Evolutionary conservation across 1,140 invertebrate species (phyloP), one percentile per base, ranked within the genome.

Genomic region (Drosophila miranda): DNA sequence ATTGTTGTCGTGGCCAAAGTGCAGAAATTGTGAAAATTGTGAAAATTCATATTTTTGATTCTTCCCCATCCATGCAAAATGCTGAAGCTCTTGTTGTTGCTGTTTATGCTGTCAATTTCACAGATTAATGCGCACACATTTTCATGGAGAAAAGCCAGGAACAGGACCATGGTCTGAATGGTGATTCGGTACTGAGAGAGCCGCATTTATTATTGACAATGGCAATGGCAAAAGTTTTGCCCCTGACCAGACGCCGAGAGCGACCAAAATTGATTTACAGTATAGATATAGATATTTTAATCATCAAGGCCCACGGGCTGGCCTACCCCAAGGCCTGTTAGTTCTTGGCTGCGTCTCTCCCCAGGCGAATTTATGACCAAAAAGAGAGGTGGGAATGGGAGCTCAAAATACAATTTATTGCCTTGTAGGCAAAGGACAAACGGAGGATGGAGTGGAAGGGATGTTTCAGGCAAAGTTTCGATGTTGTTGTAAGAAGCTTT

Each of bases 171-270:
- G 30, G 30, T 3, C 23, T 26, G 23, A 26, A 26, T 2, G 28
- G 1, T 19, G 7, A 28, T 7, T 28, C 46, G 56, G 13, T 43
- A 52, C 41, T 16, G 62, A 34, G 43, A 46, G 66, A 84, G 75
- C 51, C 61, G 75, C 75, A 84, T 84, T 84, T 84, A 83, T 83
- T 83, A 79, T 84, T 84, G 71, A 79, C 75, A 83, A 83, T 83
- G 80, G 71, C 64, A 62, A 83, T 83, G 80, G 71, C 64, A 62
- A 83, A 83, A 68, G 63, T 83, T 80, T 67, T 51, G 59, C 64
- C 58, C 46, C 42, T 26, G 23, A 8, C 34, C 42, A 52, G 44
- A 48, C 50, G 41, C 26, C 59, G 56, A 51, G 61, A 26, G 56
- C 69, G 64, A 61, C 80, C 75, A 84, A 75, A 84, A 83, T 83